phyloP scores from a whole-genome alignment of 2,797 vertebrate species.

The Eulemur mongoz region DNA sequence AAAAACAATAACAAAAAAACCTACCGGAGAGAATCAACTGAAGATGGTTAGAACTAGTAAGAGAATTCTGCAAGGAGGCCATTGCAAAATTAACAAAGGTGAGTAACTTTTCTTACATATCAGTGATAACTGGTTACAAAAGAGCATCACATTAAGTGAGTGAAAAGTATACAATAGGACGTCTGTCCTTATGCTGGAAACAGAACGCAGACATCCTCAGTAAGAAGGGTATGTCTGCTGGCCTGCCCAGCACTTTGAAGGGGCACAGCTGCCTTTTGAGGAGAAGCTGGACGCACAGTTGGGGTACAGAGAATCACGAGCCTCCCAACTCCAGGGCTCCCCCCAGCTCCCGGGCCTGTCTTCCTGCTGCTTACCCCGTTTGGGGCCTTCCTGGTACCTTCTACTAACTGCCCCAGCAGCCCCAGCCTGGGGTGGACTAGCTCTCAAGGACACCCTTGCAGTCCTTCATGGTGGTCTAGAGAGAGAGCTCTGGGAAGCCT shows the following conservation, averaged over 20 bases:
- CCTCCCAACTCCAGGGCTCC: too few relatives aligned
- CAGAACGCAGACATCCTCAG: too few relatives aligned
- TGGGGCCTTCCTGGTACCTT: neutral
- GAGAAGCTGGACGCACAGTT: neutral
- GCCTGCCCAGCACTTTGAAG: neutral
- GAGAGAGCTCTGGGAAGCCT: accelerated
- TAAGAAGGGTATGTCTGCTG: neutral
- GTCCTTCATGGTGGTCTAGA: neutral
- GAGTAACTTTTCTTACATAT: neutral
- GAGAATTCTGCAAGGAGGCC: neutral
- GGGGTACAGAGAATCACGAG: neutral
- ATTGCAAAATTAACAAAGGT: neutral
- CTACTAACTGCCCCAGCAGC: neutral
- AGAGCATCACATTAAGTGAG: neutral
- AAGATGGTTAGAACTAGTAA: neutral
- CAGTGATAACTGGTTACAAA: too few relatives aligned
- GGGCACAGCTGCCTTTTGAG: neutral
- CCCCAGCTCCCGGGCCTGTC: accelerated
- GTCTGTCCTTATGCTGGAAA: neutral
- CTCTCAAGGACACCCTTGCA: neutral
- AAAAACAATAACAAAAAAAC: neutral
- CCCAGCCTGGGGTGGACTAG: neutral
- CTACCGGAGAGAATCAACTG: neutral
- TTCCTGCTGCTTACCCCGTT: accelerated
- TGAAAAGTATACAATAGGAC: neutral